phyloP scores from a whole-genome alignment of 35 echinoderm and acorn worm species.

The Hemicentrotus pulcherrimus region DNA sequence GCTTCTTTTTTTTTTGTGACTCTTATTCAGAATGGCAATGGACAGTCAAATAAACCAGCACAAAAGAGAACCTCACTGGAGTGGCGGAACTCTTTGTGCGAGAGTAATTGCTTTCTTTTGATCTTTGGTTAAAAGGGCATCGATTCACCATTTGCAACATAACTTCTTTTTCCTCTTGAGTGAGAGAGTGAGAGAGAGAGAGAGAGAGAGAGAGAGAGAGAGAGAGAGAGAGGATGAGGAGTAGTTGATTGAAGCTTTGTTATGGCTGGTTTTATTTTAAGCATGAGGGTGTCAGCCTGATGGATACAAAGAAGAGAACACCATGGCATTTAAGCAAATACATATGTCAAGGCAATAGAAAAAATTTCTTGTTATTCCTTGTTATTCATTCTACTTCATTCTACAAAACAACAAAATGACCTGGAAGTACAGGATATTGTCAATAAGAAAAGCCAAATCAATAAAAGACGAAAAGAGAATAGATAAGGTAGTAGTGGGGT shows the following conservation, averaged over 20 bases:
- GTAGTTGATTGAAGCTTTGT: neutral
- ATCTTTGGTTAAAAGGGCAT: neutral
- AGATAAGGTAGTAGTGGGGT: no score
- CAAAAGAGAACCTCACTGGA: neutral
- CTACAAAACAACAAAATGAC: no score
- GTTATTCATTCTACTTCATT: no score
- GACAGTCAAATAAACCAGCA: neutral
- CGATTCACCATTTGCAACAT: neutral
- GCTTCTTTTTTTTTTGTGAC: neutral
- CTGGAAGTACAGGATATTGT: no score
- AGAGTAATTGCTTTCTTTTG: constrained; percentile 19
- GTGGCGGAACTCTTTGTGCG: neutral
- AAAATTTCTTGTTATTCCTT: no score
- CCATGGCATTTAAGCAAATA: neutral
- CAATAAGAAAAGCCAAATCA: no score
- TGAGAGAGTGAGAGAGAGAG: neutral
- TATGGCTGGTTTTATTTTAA: neutral
- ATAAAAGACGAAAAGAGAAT: no score
- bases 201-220: neutral
- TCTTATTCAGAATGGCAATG: neutral
- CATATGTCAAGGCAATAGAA: neutral
- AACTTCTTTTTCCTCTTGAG: neutral
- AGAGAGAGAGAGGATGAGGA: neutral
- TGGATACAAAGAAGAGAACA: neutral
- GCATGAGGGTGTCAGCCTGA: neutral